Evolutionary conservation across 2,888 invertebrate genomes (phyloP).

Genomic region (Nipponacmea schrenckii): DNA sequence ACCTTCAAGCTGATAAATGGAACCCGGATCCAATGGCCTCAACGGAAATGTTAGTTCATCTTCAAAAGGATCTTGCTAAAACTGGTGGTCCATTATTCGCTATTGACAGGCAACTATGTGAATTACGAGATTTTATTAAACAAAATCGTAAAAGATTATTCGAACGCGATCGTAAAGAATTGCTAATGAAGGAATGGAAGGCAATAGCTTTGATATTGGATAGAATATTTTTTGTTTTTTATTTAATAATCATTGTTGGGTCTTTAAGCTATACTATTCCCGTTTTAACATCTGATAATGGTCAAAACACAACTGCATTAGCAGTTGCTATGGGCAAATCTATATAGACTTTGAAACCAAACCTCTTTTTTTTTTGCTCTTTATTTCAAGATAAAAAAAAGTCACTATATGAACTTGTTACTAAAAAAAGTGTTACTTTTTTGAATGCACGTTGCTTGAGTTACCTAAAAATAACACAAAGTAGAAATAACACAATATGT

Average conservation of each 20-base stretch:
- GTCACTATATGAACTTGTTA: too few relatives aligned
- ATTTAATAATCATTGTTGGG: slow-evolving; percentile 55
- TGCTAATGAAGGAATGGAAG: slow-evolving; percentile 63
- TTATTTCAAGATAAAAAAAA: too few relatives aligned
- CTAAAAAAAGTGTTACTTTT: too few relatives aligned
- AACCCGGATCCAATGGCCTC: slow-evolving; percentile 31
- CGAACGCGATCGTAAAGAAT: slow-evolving; percentile 58
- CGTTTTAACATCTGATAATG: slow-evolving; percentile 23
- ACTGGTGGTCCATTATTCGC: slow-evolving; percentile 40
- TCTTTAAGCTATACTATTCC: slow-evolving; percentile 53
- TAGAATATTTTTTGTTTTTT: slow-evolving; percentile 63
- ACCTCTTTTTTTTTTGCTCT: too few relatives aligned
- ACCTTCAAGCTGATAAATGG: slow-evolving; percentile 36
- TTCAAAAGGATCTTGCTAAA: slow-evolving; percentile 8
- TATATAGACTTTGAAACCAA: background rate
- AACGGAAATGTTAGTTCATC: slow-evolving; percentile 15
- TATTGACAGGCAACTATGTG: slow-evolving; percentile 47
- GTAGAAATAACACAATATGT: too few relatives aligned
- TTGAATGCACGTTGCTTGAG: too few relatives aligned
- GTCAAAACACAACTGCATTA: background rate
- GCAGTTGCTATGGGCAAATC: background rate
- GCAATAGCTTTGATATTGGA: slow-evolving; percentile 63
- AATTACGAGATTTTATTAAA: slow-evolving; percentile 48
- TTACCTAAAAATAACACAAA: too few relatives aligned
- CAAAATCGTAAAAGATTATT: slow-evolving; percentile 51